Evolutionary conservation across 2,113 vertebrate genomes (phyloP), one percentile per base, ranked within the genome.

Genomic region (Nicator chloris): DNA sequence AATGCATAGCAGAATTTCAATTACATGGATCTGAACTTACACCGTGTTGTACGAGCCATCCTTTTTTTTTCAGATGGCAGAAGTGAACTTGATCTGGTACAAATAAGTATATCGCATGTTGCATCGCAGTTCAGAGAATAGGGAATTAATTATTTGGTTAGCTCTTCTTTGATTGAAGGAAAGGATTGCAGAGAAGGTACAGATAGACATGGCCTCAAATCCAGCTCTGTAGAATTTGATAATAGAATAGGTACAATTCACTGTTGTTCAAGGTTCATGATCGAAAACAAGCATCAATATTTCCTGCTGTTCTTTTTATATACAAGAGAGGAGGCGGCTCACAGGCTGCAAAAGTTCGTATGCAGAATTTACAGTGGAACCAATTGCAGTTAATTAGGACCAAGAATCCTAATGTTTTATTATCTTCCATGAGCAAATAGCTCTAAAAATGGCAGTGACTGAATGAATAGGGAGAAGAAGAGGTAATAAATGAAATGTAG

Each of bases 21-120:
- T 27, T 68, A 3, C 47, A 20, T 35, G n/a, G 18, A 47, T 61
- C 28, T 69, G 61, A 86, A 72, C 10, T 66, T 44, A 65, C 11
- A 20, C 11, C 12, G 11, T 0, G 0, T 31, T 80, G 27, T 45
- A 66, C 3, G 6, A 39, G 13, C 22, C 59, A 72, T n/a, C 4
- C 2, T 12, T 61, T 76, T 75, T 39, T 40, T 65, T 31, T 45
- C 50, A 31, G 21, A 27, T 45, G 40, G 13, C 33, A 80, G 33
- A 26, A 45, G 50, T 54, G 61, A 45, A 31, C 16, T 66, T 26
- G 20, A 45, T 80, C 33, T 31, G 50, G 16, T 26, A 45, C 21
- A 56, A 45, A 37, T 45, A 66, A 54, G 33, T 45, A 15, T 37
- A 37, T 72, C 56, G 59, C 5, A 30, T n/a, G 30, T 15, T 70